phyloP scores from a whole-genome alignment of 2,113 vertebrate genomes.

The Cinclus mexicanus region DNA sequence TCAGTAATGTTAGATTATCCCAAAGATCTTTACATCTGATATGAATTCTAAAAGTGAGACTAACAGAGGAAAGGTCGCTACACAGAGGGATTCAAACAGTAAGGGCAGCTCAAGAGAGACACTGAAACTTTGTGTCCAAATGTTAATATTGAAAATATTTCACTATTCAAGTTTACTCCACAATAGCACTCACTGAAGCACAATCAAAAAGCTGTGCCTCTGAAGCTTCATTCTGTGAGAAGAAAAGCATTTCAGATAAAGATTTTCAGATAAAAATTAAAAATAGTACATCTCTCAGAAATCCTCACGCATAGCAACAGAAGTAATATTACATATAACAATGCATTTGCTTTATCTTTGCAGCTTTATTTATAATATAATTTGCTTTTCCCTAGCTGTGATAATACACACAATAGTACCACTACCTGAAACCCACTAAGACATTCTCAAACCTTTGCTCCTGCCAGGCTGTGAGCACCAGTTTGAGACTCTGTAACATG shows the following conservation, averaged over 20 bases:
- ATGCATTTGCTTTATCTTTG: not conserved
- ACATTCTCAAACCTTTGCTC: not conserved
- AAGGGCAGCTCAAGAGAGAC: not conserved
- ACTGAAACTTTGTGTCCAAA: not conserved
- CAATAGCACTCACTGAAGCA: not conserved
- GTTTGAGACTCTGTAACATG: not conserved
- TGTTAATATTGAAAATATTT: not conserved
- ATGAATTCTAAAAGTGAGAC: not conserved
- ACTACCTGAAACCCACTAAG: not conserved
- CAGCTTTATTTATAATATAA: not conserved
- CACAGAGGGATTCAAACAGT: not conserved
- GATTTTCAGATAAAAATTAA: not conserved
- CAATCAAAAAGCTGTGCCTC: not conserved
- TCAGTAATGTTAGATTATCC: not conserved
- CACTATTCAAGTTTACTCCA: not conserved
- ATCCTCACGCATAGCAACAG: not conserved
- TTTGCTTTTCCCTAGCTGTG: not conserved
- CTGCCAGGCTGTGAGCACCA: fast-evolving
- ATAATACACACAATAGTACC: not conserved
- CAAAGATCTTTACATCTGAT: not conserved
- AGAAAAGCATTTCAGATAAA: not conserved
- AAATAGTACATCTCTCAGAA: not conserved
- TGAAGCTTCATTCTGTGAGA: not conserved
- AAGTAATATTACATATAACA: not conserved
- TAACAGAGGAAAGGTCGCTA: not conserved